Base-by-base conservation (phyloP, 2,888 invertebrate genomes). In the Gastracanthus pulcherrimus region DNA sequence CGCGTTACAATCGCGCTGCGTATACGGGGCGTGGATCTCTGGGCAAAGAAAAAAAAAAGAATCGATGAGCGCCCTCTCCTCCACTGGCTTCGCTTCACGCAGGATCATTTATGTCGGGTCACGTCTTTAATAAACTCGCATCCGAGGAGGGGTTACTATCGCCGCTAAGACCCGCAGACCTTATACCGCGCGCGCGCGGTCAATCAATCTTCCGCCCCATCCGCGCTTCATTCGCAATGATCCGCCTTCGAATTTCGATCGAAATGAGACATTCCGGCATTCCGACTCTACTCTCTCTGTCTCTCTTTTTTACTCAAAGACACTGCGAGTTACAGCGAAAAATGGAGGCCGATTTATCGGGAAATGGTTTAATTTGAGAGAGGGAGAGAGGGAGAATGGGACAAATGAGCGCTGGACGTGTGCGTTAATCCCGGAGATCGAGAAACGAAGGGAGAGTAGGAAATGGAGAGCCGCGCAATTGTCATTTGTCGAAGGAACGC, bases 51-150 rank as follows among this genome's bases (percentile, higher is more conserved):
- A n/a, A n/a, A n/a, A n/a, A n/a, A n/a, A n/a, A 58, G 58, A 76
- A 76, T 76, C 76, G 76, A 60, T 67, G 55, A 29, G 41, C 13
- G n/a, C n/a, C n/a, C n/a, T n/a, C n/a, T n/a, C 62, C 16, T 23
- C 29, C 11, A 45, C n/a, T n/a, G 29, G 51, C 29, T 51, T 19
- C n/a, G n/a, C n/a, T n/a, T 16, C 67, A 23, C 6, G 45, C 45
- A 58, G 45, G 64, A 79, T 23, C 88, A 87, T 88, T 89, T 89
- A 88, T 89, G 89, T 88, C 86, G 86, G 89, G 90, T 90, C 90
- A 90, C 90, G 90, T 90, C 88, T 90, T 90, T 89, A 90, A 90
- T 89, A 90, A 88, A 89, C 86, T 85, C 62, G 84, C 51, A 60
- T 67, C 38, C 69, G 66, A 11, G 62, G 60, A 38, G 41, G 13